Conservation (phyloP, 2,888 invertebrate species). For the Allygus modestus region DNA sequence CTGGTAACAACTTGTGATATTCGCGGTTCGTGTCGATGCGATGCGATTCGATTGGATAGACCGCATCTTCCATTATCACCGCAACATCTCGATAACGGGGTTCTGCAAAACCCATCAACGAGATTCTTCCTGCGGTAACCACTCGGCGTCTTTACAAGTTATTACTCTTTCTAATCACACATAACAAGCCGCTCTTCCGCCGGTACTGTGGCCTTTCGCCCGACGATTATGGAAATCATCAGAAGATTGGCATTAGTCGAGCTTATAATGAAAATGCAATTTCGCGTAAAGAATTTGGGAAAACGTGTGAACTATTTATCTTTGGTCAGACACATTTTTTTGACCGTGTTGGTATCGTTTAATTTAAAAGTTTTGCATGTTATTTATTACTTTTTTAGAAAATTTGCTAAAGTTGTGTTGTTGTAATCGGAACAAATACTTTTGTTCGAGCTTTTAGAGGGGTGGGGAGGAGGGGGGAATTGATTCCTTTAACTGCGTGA, state of each 20-base stretch:
- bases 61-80: neutral
- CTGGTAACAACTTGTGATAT: too few species aligned
- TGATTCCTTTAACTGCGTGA: too few species aligned
- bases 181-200: constrained; percentile 8
- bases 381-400: too few species aligned
- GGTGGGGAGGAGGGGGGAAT: too few species aligned
- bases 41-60: too few species aligned
- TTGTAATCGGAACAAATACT: too few species aligned
- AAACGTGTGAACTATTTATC: neutral
- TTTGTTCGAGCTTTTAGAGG: too few species aligned
- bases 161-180: neutral
- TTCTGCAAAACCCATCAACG: constrained; percentile 10
- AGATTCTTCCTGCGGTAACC: neutral
- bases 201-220: neutral
- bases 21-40: too few species aligned
- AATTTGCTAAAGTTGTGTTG: too few species aligned
- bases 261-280: neutral
- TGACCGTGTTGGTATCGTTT: too few species aligned
- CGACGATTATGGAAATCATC: neutral
- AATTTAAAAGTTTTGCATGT: too few species aligned
- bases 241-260: neutral
- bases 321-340: too few species aligned
- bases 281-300: neutral
- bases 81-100: neutral
- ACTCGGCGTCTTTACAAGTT: neutral